Percentiles rank a stretch among this genome's conserved stretches.
phyloP scores from a whole-genome alignment of 2,797 vertebrate species.

The Podargus strigoides region DNA sequence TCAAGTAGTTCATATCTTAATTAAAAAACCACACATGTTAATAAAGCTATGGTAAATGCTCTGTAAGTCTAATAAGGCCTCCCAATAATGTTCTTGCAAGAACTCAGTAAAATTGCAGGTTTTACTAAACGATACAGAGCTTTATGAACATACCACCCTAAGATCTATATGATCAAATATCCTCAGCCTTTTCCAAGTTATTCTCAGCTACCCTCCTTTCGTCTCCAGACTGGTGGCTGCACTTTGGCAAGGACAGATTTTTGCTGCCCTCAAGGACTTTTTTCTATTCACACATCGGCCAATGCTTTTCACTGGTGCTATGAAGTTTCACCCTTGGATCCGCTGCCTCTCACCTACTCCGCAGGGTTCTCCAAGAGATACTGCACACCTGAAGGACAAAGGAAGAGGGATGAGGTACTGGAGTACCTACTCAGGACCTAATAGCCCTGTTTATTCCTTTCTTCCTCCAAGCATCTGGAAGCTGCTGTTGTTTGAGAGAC shows the following conservation, averaged over 20 bases:
- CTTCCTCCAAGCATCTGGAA: neutral
- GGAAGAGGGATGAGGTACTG: neutral
- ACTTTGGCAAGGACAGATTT: neutral
- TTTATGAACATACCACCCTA: neutral
- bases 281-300: neutral
- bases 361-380: neutral
- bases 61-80: neutral
- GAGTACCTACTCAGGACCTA: neutral
- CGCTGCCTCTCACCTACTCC: neutral
- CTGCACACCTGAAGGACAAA: fast-evolving
- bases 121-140: neutral
- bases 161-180: neutral
- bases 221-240: neutral
- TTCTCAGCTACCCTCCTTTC: neutral
- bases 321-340: neutral
- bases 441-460: neutral
- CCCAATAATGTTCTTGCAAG: neutral
- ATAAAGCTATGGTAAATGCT: neutral
- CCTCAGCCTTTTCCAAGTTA: neutral
- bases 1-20: conserved; percentile 22
- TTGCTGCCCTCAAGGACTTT: neutral
- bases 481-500: neutral
- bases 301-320: neutral
- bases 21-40: conserved; percentile 32
- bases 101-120: neutral